Conservation (phyloP, 2,113 vertebrate genomes). For the Forbesichthys agassizii region DNA sequence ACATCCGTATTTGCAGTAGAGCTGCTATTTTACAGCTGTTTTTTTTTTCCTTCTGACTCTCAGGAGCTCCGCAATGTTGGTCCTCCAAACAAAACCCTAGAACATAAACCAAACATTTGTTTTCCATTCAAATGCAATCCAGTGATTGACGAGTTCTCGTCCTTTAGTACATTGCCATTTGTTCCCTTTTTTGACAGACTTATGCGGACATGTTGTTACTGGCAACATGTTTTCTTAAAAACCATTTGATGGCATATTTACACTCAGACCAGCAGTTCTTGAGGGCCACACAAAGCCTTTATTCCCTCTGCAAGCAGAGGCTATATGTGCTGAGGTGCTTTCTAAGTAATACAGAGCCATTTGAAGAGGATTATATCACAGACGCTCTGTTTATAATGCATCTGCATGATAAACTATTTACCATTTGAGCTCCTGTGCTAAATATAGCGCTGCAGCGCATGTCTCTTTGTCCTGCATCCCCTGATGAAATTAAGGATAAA, state of each 20-base stretch:
- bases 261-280: conserved; percentile 19
- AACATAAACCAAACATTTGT: conserved; percentile 54
- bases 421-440: conserved; percentile 50
- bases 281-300: conserved; percentile 19
- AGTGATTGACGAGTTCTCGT: conserved; percentile 52
- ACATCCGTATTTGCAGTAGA: conserved; percentile 39
- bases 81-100: conserved; percentile 36
- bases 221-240: conserved; percentile 24
- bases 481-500: conserved; percentile 65
- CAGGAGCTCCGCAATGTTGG: conserved; percentile 38
- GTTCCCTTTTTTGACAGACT: conserved; percentile 15
- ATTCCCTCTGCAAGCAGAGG: conserved; percentile 10
- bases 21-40: conserved; percentile 21
- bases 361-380: conserved; percentile 68
- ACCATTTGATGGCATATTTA: conserved; percentile 21
- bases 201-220: conserved; percentile 19
- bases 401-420: conserved; percentile 55
- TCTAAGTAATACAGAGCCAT: conserved; percentile 43
- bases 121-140: conserved; percentile 56
- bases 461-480: conserved; percentile 45
- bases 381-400: conserved; percentile 41
- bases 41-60: conserved; percentile 39
- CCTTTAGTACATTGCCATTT: conserved; percentile 44
- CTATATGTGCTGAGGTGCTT: conserved; percentile 7
- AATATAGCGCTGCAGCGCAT: conserved; percentile 50